These are phyloP conservation scores for Drosophila tristis DNA, from an alignment of 1,140 invertebrate genomes.

Conservation along the genomic window DNA sequence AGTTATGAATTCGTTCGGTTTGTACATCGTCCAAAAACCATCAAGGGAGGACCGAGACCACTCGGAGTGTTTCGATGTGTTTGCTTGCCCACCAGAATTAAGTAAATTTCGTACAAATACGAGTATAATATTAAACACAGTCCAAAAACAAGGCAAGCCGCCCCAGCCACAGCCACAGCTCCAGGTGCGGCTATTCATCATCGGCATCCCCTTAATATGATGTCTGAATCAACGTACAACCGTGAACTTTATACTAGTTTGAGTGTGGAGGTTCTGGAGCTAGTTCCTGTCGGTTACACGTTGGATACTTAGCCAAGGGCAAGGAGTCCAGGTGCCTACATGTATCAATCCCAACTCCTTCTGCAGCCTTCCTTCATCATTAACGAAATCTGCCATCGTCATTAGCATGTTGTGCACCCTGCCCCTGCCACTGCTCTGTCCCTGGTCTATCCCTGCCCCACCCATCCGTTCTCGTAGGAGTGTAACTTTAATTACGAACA, in stretches of 20 bases:
- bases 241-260: constrained; percentile 3
- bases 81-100: constrained; percentile 21
- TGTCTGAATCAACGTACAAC: no score
- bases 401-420: constrained; percentile 23
- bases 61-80: neutral
- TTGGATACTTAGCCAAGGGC: constrained; percentile 1
- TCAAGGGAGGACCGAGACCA: no score
- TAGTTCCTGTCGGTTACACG: constrained; percentile 11
- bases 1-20: no score
- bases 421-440: neutral
- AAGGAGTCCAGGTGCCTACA: constrained; percentile 12
- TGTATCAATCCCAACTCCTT: neutral
- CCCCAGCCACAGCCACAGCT: neutral
- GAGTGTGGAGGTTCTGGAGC: constrained; percentile 22
- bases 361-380: constrained; percentile 20
- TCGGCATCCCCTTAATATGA: neutral
- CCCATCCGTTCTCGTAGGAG: neutral
- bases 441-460: neutral
- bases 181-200: constrained; percentile 42
- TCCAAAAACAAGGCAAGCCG: constrained; percentile 13
- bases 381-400: constrained; percentile 58
- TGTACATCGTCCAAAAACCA: no score
- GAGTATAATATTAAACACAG: constrained; percentile 45
- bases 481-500: constrained; percentile 49
- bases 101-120: constrained; percentile 28